Base-by-base conservation (phyloP, 2,113 vertebrate genomes). In the Microtus ochrogaster region DNA sequence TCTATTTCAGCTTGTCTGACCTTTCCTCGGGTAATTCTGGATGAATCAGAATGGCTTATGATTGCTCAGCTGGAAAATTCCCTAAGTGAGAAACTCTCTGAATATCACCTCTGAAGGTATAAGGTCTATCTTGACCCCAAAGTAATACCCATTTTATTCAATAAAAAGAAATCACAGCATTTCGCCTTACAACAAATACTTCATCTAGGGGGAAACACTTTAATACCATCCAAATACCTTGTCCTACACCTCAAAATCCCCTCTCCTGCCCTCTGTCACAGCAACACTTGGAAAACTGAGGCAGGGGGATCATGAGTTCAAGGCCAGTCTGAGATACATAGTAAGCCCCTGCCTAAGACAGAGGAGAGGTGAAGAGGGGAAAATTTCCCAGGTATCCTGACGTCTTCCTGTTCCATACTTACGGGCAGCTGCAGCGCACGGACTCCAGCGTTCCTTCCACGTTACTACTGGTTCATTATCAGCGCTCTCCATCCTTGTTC, bases 151-250 rank as follows among this genome's bases (percentile, higher is more conserved):
- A 72, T 66, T 76, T 91, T 91, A 63, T 41, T 47, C 24, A 81
- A 4, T 68, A 55, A 55, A 55, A 72, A 76, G 79, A 95, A 84
- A 55, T 28, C 66, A 49, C 33, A 36, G 44, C 12, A 79, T 86
- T 90, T 94, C 39, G 39, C 68, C 68, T 95, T 95, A 39, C 7
- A 94, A 73, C 47, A 66, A 89, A 61, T 77, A 72, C 58, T 74
- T 52, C 58, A 91, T 52, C 39, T 52, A 13, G 63, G 5, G 47
- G 0, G 5, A 91, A 33, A 70, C 3, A 77, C n/a, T 73, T 72
- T 63, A 70, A 83, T 26, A 44, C 17, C 4, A 39, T 6, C 36
- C 73, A 94, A 83, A 89, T 89, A 63, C 9, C 33, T 39, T 74
- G 28, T 78, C 44, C 44, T 28, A 47, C 19, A 47, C 70, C 16